These are phyloP conservation scores for Benthosema pterotum DNA, from an alignment of 2,797 vertebrate species.

Conservation along the genomic window DNA sequence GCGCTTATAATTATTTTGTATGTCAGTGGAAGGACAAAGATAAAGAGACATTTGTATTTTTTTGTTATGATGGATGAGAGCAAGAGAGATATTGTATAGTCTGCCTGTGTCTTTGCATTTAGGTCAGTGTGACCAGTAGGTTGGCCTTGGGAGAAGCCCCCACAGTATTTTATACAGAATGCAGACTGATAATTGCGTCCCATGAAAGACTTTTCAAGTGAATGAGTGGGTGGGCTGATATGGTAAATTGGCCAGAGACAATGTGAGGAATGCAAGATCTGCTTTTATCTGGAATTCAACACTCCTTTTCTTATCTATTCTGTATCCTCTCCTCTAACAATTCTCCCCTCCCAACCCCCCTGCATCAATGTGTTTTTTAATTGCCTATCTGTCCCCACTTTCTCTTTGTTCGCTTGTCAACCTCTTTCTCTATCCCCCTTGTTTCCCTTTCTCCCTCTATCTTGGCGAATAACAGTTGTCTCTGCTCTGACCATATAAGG, in stretches of 20 bases:
- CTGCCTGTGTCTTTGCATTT: conserved; percentile 2
- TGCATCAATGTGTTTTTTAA: neutral
- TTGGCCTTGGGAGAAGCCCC: conserved; percentile 17
- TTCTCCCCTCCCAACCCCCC: conserved; percentile 18
- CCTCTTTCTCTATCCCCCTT: conserved; percentile 3
- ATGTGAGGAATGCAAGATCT: conserved; percentile 73
- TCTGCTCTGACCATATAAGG: conserved; percentile 71
- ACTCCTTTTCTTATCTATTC: conserved; percentile 46
- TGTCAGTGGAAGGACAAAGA: conserved; percentile 16
- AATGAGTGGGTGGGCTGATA: conserved; percentile 54
- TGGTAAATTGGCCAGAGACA: conserved; percentile 58
- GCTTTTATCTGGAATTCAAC: conserved; percentile 63
- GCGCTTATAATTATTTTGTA: conserved; percentile 5
- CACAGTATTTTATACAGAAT: conserved; percentile 16
- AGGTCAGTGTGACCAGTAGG: conserved; percentile 13
- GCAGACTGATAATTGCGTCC: conserved; percentile 35
- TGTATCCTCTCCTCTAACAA: neutral
- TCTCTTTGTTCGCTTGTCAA: neutral
- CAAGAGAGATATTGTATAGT: neutral
- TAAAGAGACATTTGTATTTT: conserved; percentile 9
- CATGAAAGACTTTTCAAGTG: conserved; percentile 22
- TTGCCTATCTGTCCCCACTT: conserved; percentile 4
- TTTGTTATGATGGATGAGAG: neutral
- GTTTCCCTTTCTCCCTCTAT: conserved; percentile 8
- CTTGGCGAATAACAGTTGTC: conserved; percentile 44